phyloP scores from a whole-genome alignment of 2,113 vertebrate species.

The Pygoscelis antarcticus region DNA sequence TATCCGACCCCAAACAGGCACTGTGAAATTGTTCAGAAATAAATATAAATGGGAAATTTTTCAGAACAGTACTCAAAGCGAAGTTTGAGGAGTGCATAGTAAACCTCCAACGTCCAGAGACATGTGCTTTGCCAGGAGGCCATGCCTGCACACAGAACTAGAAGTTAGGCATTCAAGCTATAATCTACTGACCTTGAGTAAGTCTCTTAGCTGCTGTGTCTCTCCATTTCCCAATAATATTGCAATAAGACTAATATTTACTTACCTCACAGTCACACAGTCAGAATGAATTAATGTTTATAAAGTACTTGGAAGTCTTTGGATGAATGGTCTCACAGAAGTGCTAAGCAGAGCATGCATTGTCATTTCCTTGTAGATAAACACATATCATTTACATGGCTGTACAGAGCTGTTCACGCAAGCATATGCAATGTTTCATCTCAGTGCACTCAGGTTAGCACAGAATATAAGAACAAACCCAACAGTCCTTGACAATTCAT shows the following conservation, averaged over 20 bases:
- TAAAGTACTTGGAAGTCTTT: constrained; percentile 47
- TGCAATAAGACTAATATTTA: constrained; percentile 55
- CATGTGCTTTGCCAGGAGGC: not conserved
- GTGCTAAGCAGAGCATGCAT: constrained; percentile 21
- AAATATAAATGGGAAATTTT: not conserved
- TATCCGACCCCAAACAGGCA: not conserved
- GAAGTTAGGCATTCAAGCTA: not conserved
- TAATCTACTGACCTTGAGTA: not conserved
- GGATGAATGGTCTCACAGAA: constrained; percentile 27
- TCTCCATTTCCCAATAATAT: constrained; percentile 12
- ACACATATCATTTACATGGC: not conserved
- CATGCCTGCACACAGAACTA: not conserved
- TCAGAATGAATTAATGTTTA: constrained; percentile 52
- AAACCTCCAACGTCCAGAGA: not conserved
- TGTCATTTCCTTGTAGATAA: constrained; percentile 40
- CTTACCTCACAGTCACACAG: not conserved
- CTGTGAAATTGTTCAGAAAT: not conserved
- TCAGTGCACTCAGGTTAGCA: not conserved
- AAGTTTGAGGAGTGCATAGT: not conserved
- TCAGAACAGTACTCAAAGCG: not conserved
- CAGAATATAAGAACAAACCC: constrained; percentile 6
- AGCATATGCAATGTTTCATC: not conserved
- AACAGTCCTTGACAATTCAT: constrained; percentile 42
- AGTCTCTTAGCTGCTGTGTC: not conserved
- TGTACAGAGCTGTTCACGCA: not conserved